Conservation (phyloP, 92 coral and sea anemone species). For the Palythoa caribaeorum region DNA sequence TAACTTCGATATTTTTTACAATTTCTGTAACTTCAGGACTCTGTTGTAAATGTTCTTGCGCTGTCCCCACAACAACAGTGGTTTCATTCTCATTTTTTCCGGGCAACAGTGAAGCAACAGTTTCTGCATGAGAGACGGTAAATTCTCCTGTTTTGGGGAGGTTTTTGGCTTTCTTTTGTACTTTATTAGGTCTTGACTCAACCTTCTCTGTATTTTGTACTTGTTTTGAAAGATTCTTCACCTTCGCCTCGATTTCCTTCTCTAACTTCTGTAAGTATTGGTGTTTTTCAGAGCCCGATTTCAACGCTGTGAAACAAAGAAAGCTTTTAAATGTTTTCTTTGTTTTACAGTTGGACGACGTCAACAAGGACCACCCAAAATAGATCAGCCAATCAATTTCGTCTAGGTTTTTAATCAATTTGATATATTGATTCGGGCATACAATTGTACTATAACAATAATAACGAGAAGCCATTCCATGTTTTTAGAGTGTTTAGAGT, state of each 20-base stretch:
- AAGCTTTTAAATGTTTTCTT: background rate
- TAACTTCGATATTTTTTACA: conserved; percentile 30
- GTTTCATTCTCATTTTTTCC: background rate
- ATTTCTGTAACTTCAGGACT: conserved; percentile 20
- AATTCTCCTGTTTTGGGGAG: background rate
- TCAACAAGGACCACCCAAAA: too few relatives aligned
- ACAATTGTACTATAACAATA: too few relatives aligned
- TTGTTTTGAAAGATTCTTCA: conserved; percentile 58
- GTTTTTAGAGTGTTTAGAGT: too few relatives aligned
- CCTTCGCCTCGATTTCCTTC: conserved; percentile 80
- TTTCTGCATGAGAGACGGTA: conserved; percentile 46
- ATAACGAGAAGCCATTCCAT: too few relatives aligned
- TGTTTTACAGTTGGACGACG: background rate
- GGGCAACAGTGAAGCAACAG: background rate
- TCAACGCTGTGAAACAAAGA: conserved; percentile 49
- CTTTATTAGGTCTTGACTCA: background rate
- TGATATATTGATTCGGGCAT: too few relatives aligned
- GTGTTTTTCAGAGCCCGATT: conserved; percentile 18
- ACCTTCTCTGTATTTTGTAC: background rate
- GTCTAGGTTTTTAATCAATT: too few relatives aligned
- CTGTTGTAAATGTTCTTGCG: background rate
- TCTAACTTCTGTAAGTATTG: conserved; percentile 65
- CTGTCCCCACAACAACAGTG: conserved; percentile 8
- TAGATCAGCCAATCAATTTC: too few relatives aligned
- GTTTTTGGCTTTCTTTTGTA: background rate